A percentile compares a stretch with the other conserved stretches of the same genome.
These are phyloP conservation scores for Amblyraja radiata DNA, from an alignment of 2,797 vertebrate species.

Conservation along the genomic window DNA sequence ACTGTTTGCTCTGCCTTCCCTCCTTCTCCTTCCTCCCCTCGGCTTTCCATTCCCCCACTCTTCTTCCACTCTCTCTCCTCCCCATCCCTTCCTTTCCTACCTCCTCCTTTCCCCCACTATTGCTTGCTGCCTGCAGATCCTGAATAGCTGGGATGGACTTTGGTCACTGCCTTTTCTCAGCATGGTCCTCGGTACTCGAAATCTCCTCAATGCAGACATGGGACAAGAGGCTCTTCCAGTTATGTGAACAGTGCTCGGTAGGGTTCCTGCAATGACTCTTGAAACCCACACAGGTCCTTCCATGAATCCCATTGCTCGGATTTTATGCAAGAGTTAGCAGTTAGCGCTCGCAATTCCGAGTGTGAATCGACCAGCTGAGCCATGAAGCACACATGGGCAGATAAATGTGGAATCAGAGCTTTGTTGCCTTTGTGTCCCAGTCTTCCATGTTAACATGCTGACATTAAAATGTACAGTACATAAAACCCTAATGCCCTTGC, in stretches of 20 bases:
- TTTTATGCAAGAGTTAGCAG: not conserved
- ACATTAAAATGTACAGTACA: not conserved
- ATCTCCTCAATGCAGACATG: not conserved
- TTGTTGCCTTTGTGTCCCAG: not conserved
- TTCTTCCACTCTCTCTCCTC: conserved; percentile 46
- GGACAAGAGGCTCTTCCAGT: not conserved
- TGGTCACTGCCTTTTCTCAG: not conserved
- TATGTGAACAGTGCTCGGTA: not conserved
- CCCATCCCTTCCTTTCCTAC: conserved; percentile 41
- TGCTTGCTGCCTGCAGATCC: conserved; percentile 69
- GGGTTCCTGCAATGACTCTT: not conserved
- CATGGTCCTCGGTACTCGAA: not conserved
- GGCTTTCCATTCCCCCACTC: conserved; percentile 32
- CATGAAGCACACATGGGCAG: not conserved
- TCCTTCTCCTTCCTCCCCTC: not conserved
- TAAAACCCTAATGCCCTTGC: not conserved
- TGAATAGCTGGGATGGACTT: not conserved
- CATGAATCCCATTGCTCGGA: not conserved
- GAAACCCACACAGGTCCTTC: not conserved
- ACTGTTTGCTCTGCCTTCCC: not conserved
- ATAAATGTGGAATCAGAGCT: not conserved
- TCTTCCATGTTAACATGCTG: not conserved
- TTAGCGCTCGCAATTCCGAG: not conserved
- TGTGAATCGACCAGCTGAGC: not conserved
- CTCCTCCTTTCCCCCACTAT: conserved; percentile 42